A percentile compares a stretch with the other conserved stretches of the same genome.
These are phyloP conservation scores for Nycticebus coucang DNA, from an alignment of 2,113 vertebrate genomes.

Conservation along the genomic window DNA sequence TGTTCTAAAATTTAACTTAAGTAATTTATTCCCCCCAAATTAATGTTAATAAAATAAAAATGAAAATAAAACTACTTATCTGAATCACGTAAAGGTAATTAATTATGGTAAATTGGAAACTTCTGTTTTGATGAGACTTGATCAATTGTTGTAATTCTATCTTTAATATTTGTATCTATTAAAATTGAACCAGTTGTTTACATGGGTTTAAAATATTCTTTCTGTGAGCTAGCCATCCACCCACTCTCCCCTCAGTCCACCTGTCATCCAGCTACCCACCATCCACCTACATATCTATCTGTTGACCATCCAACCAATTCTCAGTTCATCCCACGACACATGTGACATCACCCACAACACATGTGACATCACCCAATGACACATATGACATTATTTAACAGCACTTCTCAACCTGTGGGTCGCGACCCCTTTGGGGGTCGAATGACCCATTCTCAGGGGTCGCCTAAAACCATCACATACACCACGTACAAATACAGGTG, in stretches of 20 bases:
- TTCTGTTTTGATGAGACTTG: background rate
- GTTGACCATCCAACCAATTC: background rate
- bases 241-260: background rate
- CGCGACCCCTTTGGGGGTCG: no score
- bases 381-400: background rate
- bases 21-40: background rate
- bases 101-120: background rate
- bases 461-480: no score
- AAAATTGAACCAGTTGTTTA: background rate
- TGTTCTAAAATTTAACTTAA: background rate
- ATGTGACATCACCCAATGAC: background rate
- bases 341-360: background rate
- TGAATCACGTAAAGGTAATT: background rate
- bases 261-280: background rate
- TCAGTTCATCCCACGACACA: background rate
- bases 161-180: background rate
- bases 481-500: no score
- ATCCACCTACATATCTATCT: fast-evolving
- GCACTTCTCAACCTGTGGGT: no score
- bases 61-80: background rate
- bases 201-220: background rate
- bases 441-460: no score
- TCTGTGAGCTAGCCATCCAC: background rate
- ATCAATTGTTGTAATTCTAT: background rate
- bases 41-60: constrained; percentile 14